Conservation (phyloP, 2,113 vertebrate species). For the Peromyscus polionotus region DNA sequence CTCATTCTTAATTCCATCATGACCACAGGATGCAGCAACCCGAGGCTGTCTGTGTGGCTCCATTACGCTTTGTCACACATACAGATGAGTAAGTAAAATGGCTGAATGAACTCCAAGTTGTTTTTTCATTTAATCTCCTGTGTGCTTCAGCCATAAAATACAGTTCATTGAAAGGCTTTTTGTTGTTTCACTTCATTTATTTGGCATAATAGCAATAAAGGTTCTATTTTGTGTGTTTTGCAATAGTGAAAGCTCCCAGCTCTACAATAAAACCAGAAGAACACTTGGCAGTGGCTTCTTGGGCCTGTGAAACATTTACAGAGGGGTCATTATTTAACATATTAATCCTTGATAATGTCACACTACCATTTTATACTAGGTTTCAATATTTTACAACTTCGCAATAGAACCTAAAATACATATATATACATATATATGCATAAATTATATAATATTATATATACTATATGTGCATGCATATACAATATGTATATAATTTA, state of each 20-base stretch:
- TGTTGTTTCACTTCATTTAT: slow-evolving; percentile 86
- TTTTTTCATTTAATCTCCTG: slow-evolving; percentile 80
- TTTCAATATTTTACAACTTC: slow-evolving; percentile 61
- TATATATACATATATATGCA: not conserved
- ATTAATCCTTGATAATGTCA: slow-evolving; percentile 74
- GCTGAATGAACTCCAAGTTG: slow-evolving; percentile 69
- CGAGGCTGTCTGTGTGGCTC: not conserved
- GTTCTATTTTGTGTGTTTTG: slow-evolving; percentile 77
- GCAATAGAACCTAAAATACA: slow-evolving; percentile 21
- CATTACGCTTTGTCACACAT: not conserved
- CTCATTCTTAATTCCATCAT: not conserved
- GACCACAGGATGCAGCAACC: not conserved
- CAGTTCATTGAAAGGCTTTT: slow-evolving; percentile 82
- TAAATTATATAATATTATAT: not conserved
- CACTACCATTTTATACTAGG: slow-evolving; percentile 30
- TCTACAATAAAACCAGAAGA: slow-evolving; percentile 81
- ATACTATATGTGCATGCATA: not conserved
- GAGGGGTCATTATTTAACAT: slow-evolving; percentile 77
- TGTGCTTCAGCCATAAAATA: slow-evolving; percentile 76
- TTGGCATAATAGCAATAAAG: slow-evolving; percentile 84
- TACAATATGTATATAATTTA: not conserved
- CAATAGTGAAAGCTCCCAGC: slow-evolving; percentile 72
- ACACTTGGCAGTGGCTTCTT: slow-evolving; percentile 72
- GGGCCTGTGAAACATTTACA: slow-evolving; percentile 44
- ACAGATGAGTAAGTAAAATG: slow-evolving; percentile 58